These are phyloP conservation scores for Notolepis coatsorum DNA, from an alignment of 2,797 vertebrate species.

Conservation along the genomic window DNA sequence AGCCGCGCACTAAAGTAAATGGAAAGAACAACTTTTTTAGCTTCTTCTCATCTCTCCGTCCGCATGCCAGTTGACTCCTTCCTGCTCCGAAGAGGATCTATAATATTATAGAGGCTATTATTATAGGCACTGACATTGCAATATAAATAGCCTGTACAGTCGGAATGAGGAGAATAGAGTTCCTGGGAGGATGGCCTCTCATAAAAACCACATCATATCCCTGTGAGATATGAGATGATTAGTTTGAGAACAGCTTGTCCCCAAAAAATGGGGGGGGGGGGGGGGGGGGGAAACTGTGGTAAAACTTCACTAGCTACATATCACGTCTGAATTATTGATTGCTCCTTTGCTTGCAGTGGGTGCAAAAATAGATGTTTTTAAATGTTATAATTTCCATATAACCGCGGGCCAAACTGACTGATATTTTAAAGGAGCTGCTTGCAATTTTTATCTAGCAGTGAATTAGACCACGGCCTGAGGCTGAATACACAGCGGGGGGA, in stretches of 20 bases:
- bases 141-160: neutral
- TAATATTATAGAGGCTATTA: no score
- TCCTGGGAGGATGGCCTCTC: neutral
- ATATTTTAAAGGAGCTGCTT: constrained; percentile 28
- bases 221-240: constrained; percentile 27
- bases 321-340: constrained; percentile 73
- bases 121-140: constrained; percentile 2
- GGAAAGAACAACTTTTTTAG: no score
- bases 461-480: constrained; percentile 8
- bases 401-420: constrained; percentile 52
- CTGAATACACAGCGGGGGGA: neutral
- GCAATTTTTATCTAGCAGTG: constrained; percentile 31
- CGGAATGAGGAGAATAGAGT: neutral
- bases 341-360: constrained; percentile 47
- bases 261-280: no score
- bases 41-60: no score
- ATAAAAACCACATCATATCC: neutral
- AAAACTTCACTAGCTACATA: constrained; percentile 52
- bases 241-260: constrained; percentile 38
- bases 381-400: constrained; percentile 63
- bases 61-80: no score
- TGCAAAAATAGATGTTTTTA: constrained; percentile 66
- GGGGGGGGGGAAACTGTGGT: constrained; percentile 45
- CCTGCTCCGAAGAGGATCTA: no score
- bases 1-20: no score